Conservation (phyloP, 2,888 invertebrate species). For the Chymomyza amoena region DNA sequence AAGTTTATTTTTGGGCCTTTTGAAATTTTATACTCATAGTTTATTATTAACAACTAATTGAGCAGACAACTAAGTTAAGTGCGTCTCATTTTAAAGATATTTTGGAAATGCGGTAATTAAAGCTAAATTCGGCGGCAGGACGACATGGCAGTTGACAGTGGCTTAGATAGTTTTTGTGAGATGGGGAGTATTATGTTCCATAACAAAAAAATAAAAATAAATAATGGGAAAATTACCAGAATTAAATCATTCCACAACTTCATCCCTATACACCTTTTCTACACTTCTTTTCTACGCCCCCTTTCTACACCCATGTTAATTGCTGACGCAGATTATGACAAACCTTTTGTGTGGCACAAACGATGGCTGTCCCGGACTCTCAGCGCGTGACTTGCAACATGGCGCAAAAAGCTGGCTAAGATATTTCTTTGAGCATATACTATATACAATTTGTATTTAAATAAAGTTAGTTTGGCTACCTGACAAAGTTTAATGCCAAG, state of each 20-base stretch:
- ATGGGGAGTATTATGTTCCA: too few relatives aligned
- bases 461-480: constrained; percentile 40
- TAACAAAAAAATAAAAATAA: too few relatives aligned
- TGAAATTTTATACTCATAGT: constrained; percentile 27
- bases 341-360: not conserved
- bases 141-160: too few relatives aligned
- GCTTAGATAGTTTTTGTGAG: too few relatives aligned
- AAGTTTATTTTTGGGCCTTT: constrained; percentile 34
- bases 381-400: constrained; percentile 18
- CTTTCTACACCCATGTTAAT: too few relatives aligned
- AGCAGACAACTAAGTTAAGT: constrained; percentile 29
- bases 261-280: too few relatives aligned
- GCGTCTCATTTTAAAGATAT: constrained; percentile 14
- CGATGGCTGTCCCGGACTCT: not conserved
- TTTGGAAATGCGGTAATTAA: not conserved
- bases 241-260: too few relatives aligned
- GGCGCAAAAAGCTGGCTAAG: constrained; percentile 7
- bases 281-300: too few relatives aligned
- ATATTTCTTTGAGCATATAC: constrained; percentile 5
- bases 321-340: not conserved
- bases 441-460: constrained; percentile 36
- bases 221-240: too few relatives aligned
- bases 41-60: constrained; percentile 40
- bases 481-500: constrained; percentile 33
- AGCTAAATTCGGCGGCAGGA: not conserved